Base-by-base conservation (phyloP, 1,140 invertebrate species). In the Dendroctonus ponderosae region DNA sequence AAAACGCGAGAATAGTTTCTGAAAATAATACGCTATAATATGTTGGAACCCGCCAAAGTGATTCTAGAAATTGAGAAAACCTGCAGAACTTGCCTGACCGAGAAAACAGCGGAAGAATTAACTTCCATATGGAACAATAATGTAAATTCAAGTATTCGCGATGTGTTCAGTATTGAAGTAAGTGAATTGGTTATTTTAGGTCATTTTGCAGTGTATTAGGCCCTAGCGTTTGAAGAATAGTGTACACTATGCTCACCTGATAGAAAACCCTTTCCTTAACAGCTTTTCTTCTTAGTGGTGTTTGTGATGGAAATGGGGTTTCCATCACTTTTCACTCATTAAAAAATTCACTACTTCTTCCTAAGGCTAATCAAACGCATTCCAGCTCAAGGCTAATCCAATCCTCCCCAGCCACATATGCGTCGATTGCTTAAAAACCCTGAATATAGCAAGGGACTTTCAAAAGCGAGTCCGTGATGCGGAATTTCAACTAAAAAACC, bases 71-170 rank as follows among this genome's bases (percentile, higher is more conserved):
- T 75, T 48, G 52, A 71, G 41, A 70, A 39, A 52, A 65, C 75
- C 53, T 76, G 75, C 56, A 62, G 75, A 46, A 75, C 70, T n/a
- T 76, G 75, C 67, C 67, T 75, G 49, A 39, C 48, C 11, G 68
- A 73, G 72, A 74, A 72, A 67, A 52, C 65, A 48, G 11, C 40
- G 37, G 68, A 72, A 37, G 71, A 75, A 57, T 63, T 75, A 46
- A 54, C 51, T 44, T 71, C 57, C 12, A 43, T 76, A 46, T 74
- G 59, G 44, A 71, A 71, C 60, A 69, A 74, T 14, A 41, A 61
- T 51, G 61, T 76, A n/a, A 63, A 70, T 46, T 46, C 51, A 48
- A 58, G 67, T 44, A 26, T 26, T 26, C 26, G 26, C 26, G 26
- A 26, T 26, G 26, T 26, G 26, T 3, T 26, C 26, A 26, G 3